A percentile compares a stretch with the other conserved stretches of the same genome.
phyloP scores from a whole-genome alignment of 2,797 vertebrate species.

The Cygnus olor region DNA sequence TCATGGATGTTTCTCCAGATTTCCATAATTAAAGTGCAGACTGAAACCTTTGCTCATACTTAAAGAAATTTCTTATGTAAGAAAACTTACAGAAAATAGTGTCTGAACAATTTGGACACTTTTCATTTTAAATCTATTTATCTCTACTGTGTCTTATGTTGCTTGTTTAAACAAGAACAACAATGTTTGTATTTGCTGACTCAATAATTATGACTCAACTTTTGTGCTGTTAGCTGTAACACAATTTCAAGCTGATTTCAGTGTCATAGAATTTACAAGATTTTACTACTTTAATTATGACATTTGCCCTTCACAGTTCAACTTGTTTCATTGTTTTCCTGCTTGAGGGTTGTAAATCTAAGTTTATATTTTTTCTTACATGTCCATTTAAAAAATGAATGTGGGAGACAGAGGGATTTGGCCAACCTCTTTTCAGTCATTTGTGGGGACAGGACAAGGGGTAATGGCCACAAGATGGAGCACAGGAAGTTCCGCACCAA shows the following conservation, averaged over 20 bases:
- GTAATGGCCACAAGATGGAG: no score
- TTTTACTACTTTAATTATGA: neutral
- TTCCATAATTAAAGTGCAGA: neutral
- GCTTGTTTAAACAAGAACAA: neutral
- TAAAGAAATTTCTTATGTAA: neutral
- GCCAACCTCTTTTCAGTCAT: no score
- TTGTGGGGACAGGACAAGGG: no score
- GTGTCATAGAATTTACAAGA: neutral
- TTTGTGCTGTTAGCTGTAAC: neutral
- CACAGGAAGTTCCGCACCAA: no score
- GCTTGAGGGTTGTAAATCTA: neutral
- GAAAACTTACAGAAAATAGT: neutral
- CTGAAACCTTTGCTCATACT: neutral
- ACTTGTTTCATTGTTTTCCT: neutral
- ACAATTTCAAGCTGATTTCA: neutral
- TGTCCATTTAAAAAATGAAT: neutral
- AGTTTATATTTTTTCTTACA: neutral
- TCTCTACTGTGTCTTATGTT: neutral
- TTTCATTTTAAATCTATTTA: neutral
- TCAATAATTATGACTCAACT: neutral
- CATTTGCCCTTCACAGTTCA: neutral
- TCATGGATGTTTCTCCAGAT: neutral
- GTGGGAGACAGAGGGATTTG: no score
- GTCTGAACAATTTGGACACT: neutral
- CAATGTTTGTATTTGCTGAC: neutral